Evolutionary conservation across 2,113 vertebrate genomes (phyloP).

Genomic region (Oplegnathus fasciatus): DNA sequence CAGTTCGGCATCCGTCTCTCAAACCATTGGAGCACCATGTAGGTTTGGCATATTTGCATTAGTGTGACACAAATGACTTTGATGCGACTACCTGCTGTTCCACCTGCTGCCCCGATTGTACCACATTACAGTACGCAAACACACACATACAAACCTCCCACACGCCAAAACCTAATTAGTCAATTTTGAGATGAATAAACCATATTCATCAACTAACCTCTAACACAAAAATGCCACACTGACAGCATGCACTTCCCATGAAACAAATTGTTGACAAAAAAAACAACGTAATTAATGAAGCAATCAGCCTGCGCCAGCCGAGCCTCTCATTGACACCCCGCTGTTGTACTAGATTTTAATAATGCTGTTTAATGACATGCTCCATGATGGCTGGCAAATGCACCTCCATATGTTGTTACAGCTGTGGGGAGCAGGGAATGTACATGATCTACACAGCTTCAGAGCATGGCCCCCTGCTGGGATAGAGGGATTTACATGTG

Average conservation of each 20-base stretch:
- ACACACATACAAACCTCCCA: not conserved
- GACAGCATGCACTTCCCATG: slow-evolving; percentile 3
- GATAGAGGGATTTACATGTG: not conserved
- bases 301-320: slow-evolving; percentile 17
- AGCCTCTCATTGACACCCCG: slow-evolving; percentile 23
- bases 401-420: slow-evolving; percentile 68
- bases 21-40: not conserved
- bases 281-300: slow-evolving; percentile 36
- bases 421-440: slow-evolving; percentile 42
- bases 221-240: not conserved
- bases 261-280: slow-evolving; percentile 43
- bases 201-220: slow-evolving; percentile 14
- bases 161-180: slow-evolving; percentile 27
- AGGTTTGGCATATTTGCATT: slow-evolving; percentile 22
- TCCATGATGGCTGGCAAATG: slow-evolving; percentile 42
- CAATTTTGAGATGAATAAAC: slow-evolving; percentile 30
- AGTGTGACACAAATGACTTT: slow-evolving; percentile 29
- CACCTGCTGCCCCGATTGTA: slow-evolving; percentile 13
- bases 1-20: not conserved
- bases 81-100: slow-evolving; percentile 35
- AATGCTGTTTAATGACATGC: slow-evolving; percentile 62
- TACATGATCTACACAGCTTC: slow-evolving; percentile 43
- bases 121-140: not conserved
- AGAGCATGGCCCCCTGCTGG: slow-evolving; percentile 29
- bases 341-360: slow-evolving; percentile 53